phyloP scores from a whole-genome alignment of 2,888 invertebrate species.

The Kuschelorhynchus macadamiae region DNA sequence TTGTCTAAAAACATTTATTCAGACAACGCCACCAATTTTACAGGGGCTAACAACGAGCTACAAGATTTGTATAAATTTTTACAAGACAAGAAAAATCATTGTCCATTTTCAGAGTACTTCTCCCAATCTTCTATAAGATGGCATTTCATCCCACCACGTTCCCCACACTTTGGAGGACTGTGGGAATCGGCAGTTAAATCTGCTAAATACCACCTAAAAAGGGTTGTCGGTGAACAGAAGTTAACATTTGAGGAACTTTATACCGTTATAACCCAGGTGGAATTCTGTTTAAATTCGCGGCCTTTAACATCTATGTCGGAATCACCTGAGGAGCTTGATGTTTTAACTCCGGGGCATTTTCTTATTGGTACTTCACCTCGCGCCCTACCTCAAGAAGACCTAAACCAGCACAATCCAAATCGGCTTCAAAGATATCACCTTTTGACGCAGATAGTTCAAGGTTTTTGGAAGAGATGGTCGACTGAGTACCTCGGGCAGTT shows the following conservation, averaged over 20 bases:
- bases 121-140: not conserved
- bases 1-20: conserved; percentile 28
- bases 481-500: conserved; percentile 3
- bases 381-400: conserved; percentile 1
- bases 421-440: not conserved
- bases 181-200: conserved; percentile 3
- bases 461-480: conserved; percentile 10
- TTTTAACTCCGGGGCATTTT: conserved; percentile 1
- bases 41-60: conserved; percentile 32
- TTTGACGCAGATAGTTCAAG: not conserved
- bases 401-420: not conserved
- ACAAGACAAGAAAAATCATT: not conserved
- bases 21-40: conserved; percentile 48
- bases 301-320: no score
- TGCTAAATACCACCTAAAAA: conserved; percentile 20
- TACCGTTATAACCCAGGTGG: no score
- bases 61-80: conserved; percentile 6
- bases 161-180: not conserved
- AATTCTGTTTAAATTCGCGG: no score
- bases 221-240: conserved; percentile 2
- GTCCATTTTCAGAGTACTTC: not conserved
- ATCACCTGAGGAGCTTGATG: no score
- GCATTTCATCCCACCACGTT: not conserved
- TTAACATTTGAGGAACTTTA: conserved; percentile 19
- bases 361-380: conserved; percentile 2